Conservation (phyloP, 2,888 invertebrate species). For the Drosophila prostipennis region DNA sequence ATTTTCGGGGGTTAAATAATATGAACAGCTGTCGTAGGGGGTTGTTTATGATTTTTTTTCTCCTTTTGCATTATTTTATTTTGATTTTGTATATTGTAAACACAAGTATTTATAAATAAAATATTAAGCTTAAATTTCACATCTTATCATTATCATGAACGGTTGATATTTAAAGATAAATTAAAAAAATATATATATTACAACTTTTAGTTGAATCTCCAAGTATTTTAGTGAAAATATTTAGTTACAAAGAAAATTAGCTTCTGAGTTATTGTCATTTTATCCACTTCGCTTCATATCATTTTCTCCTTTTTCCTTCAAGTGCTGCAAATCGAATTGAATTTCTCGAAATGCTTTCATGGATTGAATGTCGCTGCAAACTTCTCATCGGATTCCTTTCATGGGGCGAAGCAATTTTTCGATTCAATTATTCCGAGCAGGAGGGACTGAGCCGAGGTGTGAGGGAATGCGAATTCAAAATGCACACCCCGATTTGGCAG, state of each 20-base stretch:
- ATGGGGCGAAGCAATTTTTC: conserved; percentile 74
- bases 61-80: background rate
- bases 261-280: background rate
- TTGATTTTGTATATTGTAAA: too few species aligned
- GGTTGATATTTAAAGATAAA: too few species aligned
- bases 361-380: conserved; percentile 13
- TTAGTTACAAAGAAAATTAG: background rate
- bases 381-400: conserved; percentile 50
- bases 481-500: conserved; percentile 49
- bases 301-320: background rate
- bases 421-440: conserved; percentile 79
- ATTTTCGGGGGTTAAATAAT: conserved; percentile 21
- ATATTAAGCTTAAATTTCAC: background rate
- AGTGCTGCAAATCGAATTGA: conserved; percentile 29
- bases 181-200: too few species aligned
- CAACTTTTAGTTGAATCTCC: background rate
- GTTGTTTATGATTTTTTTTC: conserved; percentile 1
- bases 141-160: too few species aligned
- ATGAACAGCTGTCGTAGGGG: conserved; percentile 19
- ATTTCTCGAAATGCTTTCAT: conserved; percentile 25
- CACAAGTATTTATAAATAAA: background rate
- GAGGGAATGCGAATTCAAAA: conserved; percentile 61
- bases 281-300: too few species aligned
- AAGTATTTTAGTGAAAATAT: background rate
- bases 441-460: conserved; percentile 41